Conservation (phyloP, 2,888 invertebrate species). For the Lasioglossum malachurum region DNA sequence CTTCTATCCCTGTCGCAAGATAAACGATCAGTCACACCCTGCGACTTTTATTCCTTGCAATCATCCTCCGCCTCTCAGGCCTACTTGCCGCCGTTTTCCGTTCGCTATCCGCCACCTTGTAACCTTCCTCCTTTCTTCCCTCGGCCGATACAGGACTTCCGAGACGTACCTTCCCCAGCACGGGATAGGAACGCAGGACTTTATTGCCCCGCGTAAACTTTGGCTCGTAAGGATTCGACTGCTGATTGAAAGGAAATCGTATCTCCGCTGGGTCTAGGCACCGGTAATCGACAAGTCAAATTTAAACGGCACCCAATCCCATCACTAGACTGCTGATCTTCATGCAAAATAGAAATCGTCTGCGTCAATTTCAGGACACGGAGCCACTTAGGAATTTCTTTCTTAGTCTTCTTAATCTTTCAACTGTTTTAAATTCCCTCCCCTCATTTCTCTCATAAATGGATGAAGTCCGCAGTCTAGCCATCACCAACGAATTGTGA, state of each 20-base stretch:
- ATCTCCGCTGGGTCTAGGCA: slow-evolving; percentile 42
- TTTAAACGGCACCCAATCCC: slow-evolving; percentile 40
- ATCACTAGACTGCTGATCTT: background rate
- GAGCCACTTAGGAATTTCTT: too few species aligned
- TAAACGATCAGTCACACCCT: slow-evolving; percentile 82
- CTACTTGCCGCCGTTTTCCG: slow-evolving; percentile 62
- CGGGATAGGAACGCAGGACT: slow-evolving; percentile 45
- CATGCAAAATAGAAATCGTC: too few species aligned
- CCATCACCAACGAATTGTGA: too few species aligned
- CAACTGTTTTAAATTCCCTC: too few species aligned
- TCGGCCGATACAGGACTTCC: slow-evolving; percentile 42
- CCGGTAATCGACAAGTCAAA: slow-evolving; percentile 54
- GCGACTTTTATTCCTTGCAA: slow-evolving; percentile 82
- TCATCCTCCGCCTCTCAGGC: slow-evolving; percentile 76
- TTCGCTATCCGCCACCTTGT: slow-evolving; percentile 39
- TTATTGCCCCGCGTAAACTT: slow-evolving; percentile 77
- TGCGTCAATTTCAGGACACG: too few species aligned
- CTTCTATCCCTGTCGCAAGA: slow-evolving; percentile 65
- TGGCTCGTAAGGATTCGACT: slow-evolving; percentile 71
- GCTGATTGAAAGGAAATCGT: slow-evolving; percentile 78
- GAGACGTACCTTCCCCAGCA: slow-evolving; percentile 13
- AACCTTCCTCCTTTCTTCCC: slow-evolving; percentile 39
- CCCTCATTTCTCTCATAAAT: too few species aligned
- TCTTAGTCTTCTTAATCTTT: too few species aligned
- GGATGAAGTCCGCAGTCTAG: too few species aligned